A percentile compares a stretch with the other conserved stretches of the same genome.
phyloP scores from a whole-genome alignment of 2,888 invertebrate genomes.

The Chymomyza procnemis region DNA sequence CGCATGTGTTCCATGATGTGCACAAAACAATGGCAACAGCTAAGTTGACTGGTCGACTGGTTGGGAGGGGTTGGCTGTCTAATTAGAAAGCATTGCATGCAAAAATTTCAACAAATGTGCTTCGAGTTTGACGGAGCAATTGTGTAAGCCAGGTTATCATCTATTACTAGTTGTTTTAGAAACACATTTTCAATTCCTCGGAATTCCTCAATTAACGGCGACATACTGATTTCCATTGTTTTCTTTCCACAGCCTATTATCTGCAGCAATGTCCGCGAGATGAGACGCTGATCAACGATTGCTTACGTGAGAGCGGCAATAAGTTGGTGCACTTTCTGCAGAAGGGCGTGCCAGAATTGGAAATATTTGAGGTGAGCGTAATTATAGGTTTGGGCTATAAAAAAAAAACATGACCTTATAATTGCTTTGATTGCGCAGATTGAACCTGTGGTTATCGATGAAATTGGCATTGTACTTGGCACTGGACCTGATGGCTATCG shows the following conservation, averaged over 20 bases:
- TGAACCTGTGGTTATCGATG: slow-evolving; percentile 90
- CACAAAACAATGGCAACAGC: slow-evolving; percentile 3
- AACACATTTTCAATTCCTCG: not conserved
- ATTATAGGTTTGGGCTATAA: not conserved
- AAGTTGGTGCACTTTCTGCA: slow-evolving; percentile 85
- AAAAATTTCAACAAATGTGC: slow-evolving; percentile 5
- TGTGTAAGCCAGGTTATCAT: too few species aligned
- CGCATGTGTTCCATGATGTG: slow-evolving; percentile 23
- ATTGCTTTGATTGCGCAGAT: slow-evolving; percentile 79
- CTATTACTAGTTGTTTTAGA: not conserved
- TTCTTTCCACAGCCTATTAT: slow-evolving; percentile 82
- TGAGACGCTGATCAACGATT: slow-evolving; percentile 86
- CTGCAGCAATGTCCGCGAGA: slow-evolving; percentile 85
- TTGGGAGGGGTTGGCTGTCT: slow-evolving; percentile 9
- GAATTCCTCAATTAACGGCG: not conserved
- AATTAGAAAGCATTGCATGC: slow-evolving; percentile 17
- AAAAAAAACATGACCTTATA: not conserved
- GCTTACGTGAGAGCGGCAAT: slow-evolving; percentile 87
- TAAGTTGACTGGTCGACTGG: not conserved
- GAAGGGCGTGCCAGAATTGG: slow-evolving; percentile 86
- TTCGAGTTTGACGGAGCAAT: not conserved
- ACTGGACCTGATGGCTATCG: slow-evolving; percentile 90
- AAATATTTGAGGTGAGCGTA: slow-evolving; percentile 81
- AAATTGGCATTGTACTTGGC: slow-evolving; percentile 88
- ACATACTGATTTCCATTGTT: not conserved